A percentile compares a stretch with the other conserved stretches of the same genome.
Conservation (phyloP, 1,140 invertebrate species). For the Pectinophora gossypiella region DNA sequence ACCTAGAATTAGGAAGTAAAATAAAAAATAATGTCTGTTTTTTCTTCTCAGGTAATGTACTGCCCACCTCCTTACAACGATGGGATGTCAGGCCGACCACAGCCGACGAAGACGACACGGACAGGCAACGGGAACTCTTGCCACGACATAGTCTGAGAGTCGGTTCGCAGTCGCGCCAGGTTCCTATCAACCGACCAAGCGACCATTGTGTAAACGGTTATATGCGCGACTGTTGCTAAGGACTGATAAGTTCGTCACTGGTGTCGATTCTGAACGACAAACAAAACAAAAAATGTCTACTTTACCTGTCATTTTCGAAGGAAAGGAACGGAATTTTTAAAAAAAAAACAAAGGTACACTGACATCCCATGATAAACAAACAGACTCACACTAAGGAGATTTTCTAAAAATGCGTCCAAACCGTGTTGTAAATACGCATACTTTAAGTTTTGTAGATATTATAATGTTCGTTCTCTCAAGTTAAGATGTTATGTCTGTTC, state of each 20-base stretch:
- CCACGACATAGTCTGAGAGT: constrained; percentile 73
- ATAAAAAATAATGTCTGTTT: no score
- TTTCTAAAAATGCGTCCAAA: no score
- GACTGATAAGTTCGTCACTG: not conserved
- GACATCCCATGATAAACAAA: no score
- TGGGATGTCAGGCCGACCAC: constrained; percentile 47
- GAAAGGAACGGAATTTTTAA: no score
- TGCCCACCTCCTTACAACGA: constrained; percentile 55
- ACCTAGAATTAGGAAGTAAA: no score
- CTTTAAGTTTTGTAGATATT: no score
- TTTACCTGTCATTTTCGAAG: no score
- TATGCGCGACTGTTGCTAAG: constrained; percentile 17
- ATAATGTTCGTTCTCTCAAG: no score
- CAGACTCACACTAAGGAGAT: no score
- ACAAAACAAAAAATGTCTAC: constrained; percentile 10
- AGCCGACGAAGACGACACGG: constrained; percentile 60
- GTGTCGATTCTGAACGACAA: constrained; percentile 11
- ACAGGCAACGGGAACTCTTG: constrained; percentile 68
- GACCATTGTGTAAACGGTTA: constrained; percentile 37
- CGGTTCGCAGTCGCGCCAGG: constrained; percentile 46
- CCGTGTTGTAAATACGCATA: no score
- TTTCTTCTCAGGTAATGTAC: constrained; percentile 56
- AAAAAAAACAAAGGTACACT: no score
- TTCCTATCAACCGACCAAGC: constrained; percentile 33
- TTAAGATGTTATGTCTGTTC: no score